Conservation (phyloP, 2,797 vertebrate species). For the Phoxinus dragarum region DNA sequence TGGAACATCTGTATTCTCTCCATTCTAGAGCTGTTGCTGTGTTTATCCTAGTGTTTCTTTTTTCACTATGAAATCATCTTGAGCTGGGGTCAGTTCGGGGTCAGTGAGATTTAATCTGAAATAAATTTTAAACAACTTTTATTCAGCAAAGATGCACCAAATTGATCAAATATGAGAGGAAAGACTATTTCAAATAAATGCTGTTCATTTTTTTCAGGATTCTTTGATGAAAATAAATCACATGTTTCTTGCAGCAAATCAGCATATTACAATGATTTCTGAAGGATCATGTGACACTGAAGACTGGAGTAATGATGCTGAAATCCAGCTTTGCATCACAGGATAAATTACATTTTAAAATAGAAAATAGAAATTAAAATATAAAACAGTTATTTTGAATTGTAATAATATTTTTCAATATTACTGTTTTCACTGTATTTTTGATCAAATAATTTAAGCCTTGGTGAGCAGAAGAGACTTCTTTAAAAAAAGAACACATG, state of each 20-base stretch:
- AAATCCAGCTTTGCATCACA: no score
- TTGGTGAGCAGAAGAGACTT: neutral
- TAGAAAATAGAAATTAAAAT: neutral
- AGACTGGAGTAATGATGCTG: neutral
- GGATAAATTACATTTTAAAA: neutral
- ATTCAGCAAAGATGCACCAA: neutral
- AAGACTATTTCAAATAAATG: neutral
- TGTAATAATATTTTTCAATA: neutral
- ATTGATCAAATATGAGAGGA: neutral
- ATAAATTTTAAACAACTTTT: neutral
- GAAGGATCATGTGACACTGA: neutral
- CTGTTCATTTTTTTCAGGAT: neutral
- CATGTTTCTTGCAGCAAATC: neutral
- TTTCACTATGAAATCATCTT: neutral
- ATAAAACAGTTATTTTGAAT: no score
- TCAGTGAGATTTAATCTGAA: accelerated
- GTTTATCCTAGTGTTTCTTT: neutral
- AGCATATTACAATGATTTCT: neutral
- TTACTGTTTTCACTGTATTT: neutral
- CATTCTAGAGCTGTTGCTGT: neutral
- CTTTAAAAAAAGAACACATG: neutral
- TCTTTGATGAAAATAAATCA: neutral
- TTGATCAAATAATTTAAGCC: neutral
- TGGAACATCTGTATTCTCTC: neutral
- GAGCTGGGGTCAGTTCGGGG: neutral